phyloP scores from a whole-genome alignment of 1,140 invertebrate species.

The Tigriopus japonicus region DNA sequence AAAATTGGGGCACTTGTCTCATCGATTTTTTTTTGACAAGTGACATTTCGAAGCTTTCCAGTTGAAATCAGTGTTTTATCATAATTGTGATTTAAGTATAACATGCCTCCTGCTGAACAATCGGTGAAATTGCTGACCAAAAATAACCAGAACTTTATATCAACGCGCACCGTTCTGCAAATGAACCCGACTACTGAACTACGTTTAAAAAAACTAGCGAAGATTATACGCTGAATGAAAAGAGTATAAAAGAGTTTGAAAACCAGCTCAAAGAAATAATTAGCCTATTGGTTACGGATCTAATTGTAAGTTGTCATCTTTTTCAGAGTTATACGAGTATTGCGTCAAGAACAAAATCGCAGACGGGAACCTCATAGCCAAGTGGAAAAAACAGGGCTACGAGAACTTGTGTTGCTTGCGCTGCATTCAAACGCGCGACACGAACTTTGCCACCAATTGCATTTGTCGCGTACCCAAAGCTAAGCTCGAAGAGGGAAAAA shows the following conservation, averaged over 20 bases:
- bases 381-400: conserved; percentile 99
- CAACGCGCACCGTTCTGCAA: too few relatives aligned
- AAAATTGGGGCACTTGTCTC: too few relatives aligned
- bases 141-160: too few relatives aligned
- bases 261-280: background rate
- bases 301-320: conserved; percentile 16
- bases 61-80: too few relatives aligned
- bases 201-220: too few relatives aligned
- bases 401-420: conserved; percentile 97
- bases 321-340: conserved; percentile 84
- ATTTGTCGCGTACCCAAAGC: conserved; percentile 96
- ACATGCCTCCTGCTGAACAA: too few relatives aligned
- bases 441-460: conserved; percentile 98
- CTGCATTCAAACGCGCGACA: conserved; percentile 95
- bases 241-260: background rate
- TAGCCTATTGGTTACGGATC: too few relatives aligned
- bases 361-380: conserved; percentile 91
- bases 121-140: too few relatives aligned
- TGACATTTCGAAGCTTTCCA: too few relatives aligned
- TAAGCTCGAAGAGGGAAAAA: conserved; percentile 91
- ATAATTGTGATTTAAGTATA: too few relatives aligned
- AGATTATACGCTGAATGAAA: too few relatives aligned
- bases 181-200: background rate
- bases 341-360: conserved; percentile 93
- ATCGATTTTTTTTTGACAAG: too few relatives aligned